These are phyloP conservation scores for Euplexia lucipara DNA, from an alignment of 2,888 invertebrate species.

Conservation along the genomic window DNA sequence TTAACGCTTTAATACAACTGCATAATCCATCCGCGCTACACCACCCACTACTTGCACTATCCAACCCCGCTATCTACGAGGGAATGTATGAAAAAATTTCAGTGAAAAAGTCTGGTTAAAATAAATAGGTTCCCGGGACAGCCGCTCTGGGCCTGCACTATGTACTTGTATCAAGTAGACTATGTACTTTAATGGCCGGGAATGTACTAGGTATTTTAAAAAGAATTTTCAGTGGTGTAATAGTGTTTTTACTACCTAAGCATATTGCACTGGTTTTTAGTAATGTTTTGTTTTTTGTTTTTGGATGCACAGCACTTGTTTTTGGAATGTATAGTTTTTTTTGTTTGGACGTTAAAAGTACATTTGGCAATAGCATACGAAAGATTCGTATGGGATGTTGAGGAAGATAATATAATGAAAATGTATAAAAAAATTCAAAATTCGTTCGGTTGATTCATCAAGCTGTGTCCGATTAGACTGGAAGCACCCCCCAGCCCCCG, in stretches of 20 bases:
- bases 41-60: conserved; percentile 26
- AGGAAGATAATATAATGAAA: too few relatives aligned
- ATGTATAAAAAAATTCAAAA: too few relatives aligned
- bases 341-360: background rate
- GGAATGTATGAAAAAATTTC: conserved; percentile 58
- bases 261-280: conserved; percentile 23
- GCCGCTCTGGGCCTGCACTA: conserved; percentile 51
- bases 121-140: conserved; percentile 65
- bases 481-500: too few relatives aligned
- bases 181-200: conserved; percentile 38
- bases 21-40: conserved; percentile 42
- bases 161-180: conserved; percentile 37
- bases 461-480: too few relatives aligned
- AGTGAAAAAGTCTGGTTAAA: conserved; percentile 62
- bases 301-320: background rate
- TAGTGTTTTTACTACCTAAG: conserved; percentile 14
- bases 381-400: background rate
- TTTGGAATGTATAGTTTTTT: background rate
- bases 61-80: conserved; percentile 38
- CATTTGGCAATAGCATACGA: background rate
- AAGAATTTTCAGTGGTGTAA: conserved; percentile 35
- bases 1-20: conserved; percentile 30
- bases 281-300: background rate
- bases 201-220: conserved; percentile 43
- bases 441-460: too few relatives aligned